Conservation (phyloP, 1,140 invertebrate genomes). For the Drosophila neocordata region DNA sequence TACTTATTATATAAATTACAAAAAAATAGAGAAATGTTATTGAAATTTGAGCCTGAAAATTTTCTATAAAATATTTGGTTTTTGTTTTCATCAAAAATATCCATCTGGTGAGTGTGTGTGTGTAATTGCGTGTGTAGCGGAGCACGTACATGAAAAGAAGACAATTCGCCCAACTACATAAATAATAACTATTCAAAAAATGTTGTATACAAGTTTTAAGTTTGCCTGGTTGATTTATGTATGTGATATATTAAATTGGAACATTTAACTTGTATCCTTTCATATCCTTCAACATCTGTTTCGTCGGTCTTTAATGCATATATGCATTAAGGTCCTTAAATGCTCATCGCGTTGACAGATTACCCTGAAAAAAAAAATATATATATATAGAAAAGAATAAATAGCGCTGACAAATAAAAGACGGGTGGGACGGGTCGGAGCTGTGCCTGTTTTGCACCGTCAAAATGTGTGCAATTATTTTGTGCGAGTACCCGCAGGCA, state of each 20-base stretch:
- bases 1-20: too few relatives aligned
- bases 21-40: too few relatives aligned
- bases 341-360: constrained; percentile 43
- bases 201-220: background rate
- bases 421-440: too few relatives aligned
- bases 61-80: too few relatives aligned
- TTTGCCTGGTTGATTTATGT: background rate
- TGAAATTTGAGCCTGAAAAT: too few relatives aligned
- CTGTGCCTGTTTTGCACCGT: background rate
- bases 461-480: constrained; percentile 54
- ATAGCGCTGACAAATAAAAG: too few relatives aligned
- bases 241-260: background rate
- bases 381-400: too few relatives aligned
- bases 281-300: constrained; percentile 16
- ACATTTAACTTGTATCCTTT: constrained; percentile 4
- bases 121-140: too few relatives aligned
- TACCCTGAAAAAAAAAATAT: constrained; percentile 30
- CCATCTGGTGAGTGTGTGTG: too few relatives aligned
- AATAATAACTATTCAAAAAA: background rate
- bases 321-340: constrained; percentile 52
- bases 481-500: constrained; percentile 38
- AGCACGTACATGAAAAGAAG: too few relatives aligned
- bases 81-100: too few relatives aligned
- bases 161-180: too few relatives aligned
- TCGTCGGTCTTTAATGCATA: constrained; percentile 42